A percentile compares a stretch with the other conserved stretches of the same genome.
Evolutionary conservation across 2,888 invertebrate species (phyloP).

Genomic region (Synergus japonicus): DNA sequence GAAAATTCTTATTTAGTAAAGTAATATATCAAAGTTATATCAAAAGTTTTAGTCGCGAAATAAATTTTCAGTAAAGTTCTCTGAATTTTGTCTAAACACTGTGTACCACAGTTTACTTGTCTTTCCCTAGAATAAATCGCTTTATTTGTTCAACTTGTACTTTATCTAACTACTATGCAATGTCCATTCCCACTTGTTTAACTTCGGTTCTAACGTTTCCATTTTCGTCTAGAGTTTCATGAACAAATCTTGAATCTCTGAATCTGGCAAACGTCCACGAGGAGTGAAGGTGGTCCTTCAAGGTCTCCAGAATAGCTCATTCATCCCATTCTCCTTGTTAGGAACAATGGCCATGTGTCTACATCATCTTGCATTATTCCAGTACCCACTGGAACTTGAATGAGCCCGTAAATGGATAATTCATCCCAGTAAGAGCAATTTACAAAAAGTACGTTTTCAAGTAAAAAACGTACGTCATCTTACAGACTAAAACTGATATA

Average conservation of each 20-base stretch:
- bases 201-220: neutral
- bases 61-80: neutral
- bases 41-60: no score
- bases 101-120: neutral
- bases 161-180: neutral
- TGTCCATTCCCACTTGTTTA: neutral
- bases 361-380: neutral
- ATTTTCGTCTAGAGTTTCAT: neutral
- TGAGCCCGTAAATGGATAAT: neutral
- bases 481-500: neutral
- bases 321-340: neutral
- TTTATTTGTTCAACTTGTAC: neutral
- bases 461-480: neutral
- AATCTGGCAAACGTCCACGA: neutral
- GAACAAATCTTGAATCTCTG: neutral
- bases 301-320: neutral
- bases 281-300: constrained; percentile 1
- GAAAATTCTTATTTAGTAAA: no score
- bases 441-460: neutral
- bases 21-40: no score
- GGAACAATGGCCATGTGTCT: neutral
- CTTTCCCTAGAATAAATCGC: neutral
- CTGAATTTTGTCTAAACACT: neutral
- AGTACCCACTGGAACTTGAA: neutral
- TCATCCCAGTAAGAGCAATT: no score